Conservation (phyloP, 2,113 vertebrate species). For the Dromas ardeola region DNA sequence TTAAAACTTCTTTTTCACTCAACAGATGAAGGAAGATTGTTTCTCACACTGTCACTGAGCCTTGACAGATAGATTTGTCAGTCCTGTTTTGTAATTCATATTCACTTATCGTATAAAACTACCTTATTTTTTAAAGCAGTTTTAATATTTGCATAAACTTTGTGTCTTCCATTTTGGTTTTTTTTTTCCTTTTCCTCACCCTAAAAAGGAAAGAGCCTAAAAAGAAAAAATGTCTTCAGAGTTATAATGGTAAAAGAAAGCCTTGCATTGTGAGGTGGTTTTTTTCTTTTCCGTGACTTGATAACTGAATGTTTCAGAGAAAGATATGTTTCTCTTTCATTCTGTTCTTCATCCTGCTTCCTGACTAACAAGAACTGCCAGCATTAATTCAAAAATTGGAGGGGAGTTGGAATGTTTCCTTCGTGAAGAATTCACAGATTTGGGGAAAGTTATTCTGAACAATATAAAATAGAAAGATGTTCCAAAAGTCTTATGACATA, state of each 20-base stretch:
- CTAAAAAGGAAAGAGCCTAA: not conserved
- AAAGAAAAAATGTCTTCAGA: not conserved
- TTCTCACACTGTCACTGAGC: not conserved
- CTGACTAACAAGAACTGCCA: not conserved
- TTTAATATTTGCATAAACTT: not conserved
- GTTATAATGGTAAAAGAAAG: not conserved
- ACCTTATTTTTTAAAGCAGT: not conserved
- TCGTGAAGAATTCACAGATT: slow-evolving; percentile 10
- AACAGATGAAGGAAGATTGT: not conserved
- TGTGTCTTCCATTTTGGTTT: not conserved
- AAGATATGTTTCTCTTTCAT: not conserved
- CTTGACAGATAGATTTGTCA: not conserved
- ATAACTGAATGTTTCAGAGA: not conserved
- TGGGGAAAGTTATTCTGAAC: not conserved
- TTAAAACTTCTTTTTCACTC: not conserved
- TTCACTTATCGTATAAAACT: not conserved
- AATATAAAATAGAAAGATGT: not conserved
- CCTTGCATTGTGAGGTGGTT: not conserved
- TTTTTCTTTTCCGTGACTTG: not conserved
- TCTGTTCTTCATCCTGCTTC: not conserved
- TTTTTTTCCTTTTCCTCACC: not conserved
- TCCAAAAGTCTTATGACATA: not conserved
- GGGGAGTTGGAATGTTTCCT: not conserved
- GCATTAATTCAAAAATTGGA: not conserved
- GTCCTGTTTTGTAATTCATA: not conserved